phyloP scores from a whole-genome alignment of 2,113 vertebrate species.

The Pangasianodon gigas region DNA sequence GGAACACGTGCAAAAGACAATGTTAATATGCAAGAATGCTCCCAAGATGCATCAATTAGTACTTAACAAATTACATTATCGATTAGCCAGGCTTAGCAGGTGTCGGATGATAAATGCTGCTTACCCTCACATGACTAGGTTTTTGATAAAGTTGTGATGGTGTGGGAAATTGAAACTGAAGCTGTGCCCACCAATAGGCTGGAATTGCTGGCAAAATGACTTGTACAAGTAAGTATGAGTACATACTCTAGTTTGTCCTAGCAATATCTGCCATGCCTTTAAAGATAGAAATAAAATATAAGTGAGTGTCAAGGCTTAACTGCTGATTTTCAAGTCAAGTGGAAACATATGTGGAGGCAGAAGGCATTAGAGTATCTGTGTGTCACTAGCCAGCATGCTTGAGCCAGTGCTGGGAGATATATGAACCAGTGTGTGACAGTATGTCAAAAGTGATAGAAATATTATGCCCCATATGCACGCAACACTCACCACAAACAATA shows the following conservation, averaged over 20 bases:
- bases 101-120: constrained; percentile 32
- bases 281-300: not conserved
- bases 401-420: constrained; percentile 22
- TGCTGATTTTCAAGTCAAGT: constrained; percentile 20
- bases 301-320: constrained; percentile 3
- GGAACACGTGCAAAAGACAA: constrained; percentile 37
- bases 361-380: constrained; percentile 4
- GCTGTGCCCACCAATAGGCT: not conserved
- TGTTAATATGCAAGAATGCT: constrained; percentile 52
- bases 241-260: not conserved
- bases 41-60: constrained; percentile 65
- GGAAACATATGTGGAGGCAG: constrained; percentile 31
- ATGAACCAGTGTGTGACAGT: constrained; percentile 1
- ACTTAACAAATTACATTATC: constrained; percentile 60
- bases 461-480: constrained; percentile 59
- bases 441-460: constrained; percentile 11
- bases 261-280: not conserved
- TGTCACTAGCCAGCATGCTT: constrained; percentile 48
- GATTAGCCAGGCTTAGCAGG: constrained; percentile 46
- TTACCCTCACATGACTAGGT: constrained; percentile 29
- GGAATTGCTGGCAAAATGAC: not conserved
- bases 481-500: constrained; percentile 5
- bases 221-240: not conserved
- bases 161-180: not conserved
- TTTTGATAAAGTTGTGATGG: constrained; percentile 36